A percentile compares a stretch with the other conserved stretches of the same genome.
Evolutionary conservation across 2,888 invertebrate genomes (phyloP).

Genomic region (Nysson spinosus): DNA sequence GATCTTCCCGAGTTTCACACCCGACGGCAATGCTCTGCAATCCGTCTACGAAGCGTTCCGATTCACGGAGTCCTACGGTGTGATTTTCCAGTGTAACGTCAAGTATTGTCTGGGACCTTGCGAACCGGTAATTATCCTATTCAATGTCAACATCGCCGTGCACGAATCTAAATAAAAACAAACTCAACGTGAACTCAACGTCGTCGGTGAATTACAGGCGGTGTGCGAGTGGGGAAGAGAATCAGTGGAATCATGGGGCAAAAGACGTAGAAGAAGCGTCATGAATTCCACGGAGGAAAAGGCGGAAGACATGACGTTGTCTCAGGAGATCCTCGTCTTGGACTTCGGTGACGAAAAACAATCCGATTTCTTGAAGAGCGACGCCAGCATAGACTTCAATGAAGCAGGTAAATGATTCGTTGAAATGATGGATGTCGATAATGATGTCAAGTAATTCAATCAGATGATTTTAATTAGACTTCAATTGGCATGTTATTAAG

Average conservation of each 20-base stretch:
- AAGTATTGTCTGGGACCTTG: slow-evolving; percentile 97
- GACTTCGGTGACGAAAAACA: slow-evolving; percentile 95
- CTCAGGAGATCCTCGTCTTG: slow-evolving; percentile 94
- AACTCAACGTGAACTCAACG: too few relatives aligned
- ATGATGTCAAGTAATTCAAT: too few relatives aligned
- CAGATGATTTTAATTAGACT: too few relatives aligned
- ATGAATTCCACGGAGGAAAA: slow-evolving; percentile 82
- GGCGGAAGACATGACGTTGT: slow-evolving; percentile 93
- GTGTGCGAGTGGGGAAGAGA: slow-evolving; percentile 95
- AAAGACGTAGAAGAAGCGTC: slow-evolving; percentile 87
- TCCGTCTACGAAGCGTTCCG: slow-evolving; percentile 96
- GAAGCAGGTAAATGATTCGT: slow-evolving; percentile 74
- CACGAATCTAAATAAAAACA: too few relatives aligned
- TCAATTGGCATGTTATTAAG: too few relatives aligned
- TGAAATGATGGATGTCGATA: background rate
- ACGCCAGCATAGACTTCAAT: slow-evolving; percentile 82
- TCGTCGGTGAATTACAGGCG: slow-evolving; percentile 80
- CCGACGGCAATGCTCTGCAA: slow-evolving; percentile 93
- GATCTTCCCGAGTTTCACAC: slow-evolving; percentile 95
- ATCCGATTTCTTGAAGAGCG: slow-evolving; percentile 88
- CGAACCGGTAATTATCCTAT: slow-evolving; percentile 85
- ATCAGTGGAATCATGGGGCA: slow-evolving; percentile 94
- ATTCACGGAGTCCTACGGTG: slow-evolving; percentile 97
- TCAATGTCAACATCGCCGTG: background rate
- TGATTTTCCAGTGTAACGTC: slow-evolving; percentile 98